Conservation (phyloP, 2,888 invertebrate genomes). For the Morpho achilles region DNA sequence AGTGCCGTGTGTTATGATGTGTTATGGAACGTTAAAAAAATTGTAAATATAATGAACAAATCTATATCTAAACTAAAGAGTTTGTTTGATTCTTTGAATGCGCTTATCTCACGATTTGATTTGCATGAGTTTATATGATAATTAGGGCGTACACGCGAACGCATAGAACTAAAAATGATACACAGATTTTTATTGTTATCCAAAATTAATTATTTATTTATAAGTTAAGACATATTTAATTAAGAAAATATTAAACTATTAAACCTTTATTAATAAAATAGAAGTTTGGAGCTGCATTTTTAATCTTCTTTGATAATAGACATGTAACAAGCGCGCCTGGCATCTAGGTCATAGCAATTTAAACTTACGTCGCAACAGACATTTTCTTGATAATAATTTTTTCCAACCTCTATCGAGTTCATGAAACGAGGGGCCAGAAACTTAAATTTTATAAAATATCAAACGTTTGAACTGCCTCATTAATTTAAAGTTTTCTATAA, state of each 20-base stretch:
- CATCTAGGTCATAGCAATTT: conserved; percentile 9
- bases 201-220: no score
- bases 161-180: no score
- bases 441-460: background rate
- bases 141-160: no score
- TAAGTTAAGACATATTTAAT: no score
- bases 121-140: no score
- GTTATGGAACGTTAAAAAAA: background rate
- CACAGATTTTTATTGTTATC: no score
- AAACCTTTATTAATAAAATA: background rate
- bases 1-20: conserved; percentile 22
- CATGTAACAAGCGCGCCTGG: conserved; percentile 3
- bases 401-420: background rate
- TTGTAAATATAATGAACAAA: background rate
- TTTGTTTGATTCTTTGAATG: background rate
- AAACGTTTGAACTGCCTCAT: no score
- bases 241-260: background rate
- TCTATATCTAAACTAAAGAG: no score
- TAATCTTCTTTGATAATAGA: conserved; percentile 1
- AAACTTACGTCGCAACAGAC: conserved; percentile 3
- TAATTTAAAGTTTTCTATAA: no score
- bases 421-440: background rate
- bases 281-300: background rate
- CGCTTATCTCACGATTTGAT: background rate
- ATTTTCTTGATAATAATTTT: conserved; percentile 4